Evolutionary conservation across 1,140 invertebrate genomes (phyloP), one percentile per base, ranked within the genome.

Genomic region (Metopolophium dirhodum): DNA sequence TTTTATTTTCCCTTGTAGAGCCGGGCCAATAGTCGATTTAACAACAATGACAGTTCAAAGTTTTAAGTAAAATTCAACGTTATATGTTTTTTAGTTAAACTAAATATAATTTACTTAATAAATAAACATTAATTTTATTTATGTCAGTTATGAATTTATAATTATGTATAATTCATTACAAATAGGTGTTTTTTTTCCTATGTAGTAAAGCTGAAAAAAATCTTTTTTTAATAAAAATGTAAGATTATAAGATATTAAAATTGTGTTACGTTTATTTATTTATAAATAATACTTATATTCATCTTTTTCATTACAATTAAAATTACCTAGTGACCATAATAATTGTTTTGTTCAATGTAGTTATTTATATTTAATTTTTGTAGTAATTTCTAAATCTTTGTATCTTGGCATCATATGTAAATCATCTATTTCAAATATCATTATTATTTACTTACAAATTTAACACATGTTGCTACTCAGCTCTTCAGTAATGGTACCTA

Each of bases 61-160:
- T 90, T 68, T 14, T 47, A 47, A 68, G 37, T 20, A 30, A 68
- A 90, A 90, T 90, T 68, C 57, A 68, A 68, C 47, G 54, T n/a
- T 45, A 68, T 68, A 45, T 45, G 30, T 90, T 90, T 61, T 77
- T 45, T 90, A 68, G 89, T n/a, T 45, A 20, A 45, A n/a, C 20
- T n/a, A 7, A 68, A 68, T 68, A 41, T 90, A 45, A 61, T 61
- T 45, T 45, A 85, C 57, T 49, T 51, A 54, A 90, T 37, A 90
- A 37, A 61, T 45, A 90, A 68, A 45, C 30, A 22, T 45, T 68
- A 11, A 54, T 89, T 22, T 57, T 57, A 57, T 41, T 49, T 87
- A 49, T 2, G 2, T 87, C 45, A 87, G 30, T 87, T n/a, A 54
- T 54, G 22, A 51, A 51, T 51, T 54, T 54, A 18, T 87, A 8